These are phyloP conservation scores for Dolichoris vasculosae DNA, from an alignment of 1,140 invertebrate genomes.

Conservation along the genomic window DNA sequence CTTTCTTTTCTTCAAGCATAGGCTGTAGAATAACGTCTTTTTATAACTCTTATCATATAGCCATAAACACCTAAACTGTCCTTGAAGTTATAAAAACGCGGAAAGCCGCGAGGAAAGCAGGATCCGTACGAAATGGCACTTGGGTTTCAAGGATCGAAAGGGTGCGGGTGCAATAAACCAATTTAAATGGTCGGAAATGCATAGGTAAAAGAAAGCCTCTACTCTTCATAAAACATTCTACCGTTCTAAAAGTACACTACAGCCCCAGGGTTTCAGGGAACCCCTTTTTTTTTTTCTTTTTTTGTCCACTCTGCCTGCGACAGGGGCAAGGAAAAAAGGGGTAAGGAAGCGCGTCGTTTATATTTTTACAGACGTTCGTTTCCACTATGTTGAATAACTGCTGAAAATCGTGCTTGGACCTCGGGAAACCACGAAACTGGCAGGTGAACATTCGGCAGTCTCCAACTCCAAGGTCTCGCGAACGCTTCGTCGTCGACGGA, in stretches of 20 bases:
- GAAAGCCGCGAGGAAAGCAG: slow-evolving; percentile 15
- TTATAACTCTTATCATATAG: slow-evolving; percentile 64
- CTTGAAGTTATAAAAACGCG: slow-evolving; percentile 54
- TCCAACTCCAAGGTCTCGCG: slow-evolving; percentile 65
- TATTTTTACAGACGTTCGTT: slow-evolving; percentile 60
- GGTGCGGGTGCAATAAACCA: slow-evolving; percentile 63
- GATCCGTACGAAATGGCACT: background rate
- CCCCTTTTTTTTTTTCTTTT: slow-evolving; percentile 50
- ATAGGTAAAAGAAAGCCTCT: background rate
- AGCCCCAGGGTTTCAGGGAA: slow-evolving; percentile 49
- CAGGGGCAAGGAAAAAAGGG: slow-evolving; percentile 59
- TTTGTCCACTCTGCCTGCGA: background rate
- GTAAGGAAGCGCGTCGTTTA: slow-evolving; percentile 44
- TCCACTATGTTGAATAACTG: background rate
- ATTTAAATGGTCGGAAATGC: slow-evolving; percentile 54
- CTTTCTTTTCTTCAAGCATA: too few relatives aligned
- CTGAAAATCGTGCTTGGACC: slow-evolving; percentile 58
- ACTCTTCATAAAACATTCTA: slow-evolving; percentile 19
- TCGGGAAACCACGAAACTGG: slow-evolving; percentile 62
- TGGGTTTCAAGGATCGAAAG: slow-evolving; percentile 55
- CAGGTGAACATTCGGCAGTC: slow-evolving; percentile 65
- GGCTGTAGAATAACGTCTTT: background rate
- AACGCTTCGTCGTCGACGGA: slow-evolving; percentile 49
- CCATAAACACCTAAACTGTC: slow-evolving; percentile 43
- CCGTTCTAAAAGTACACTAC: background rate